phyloP scores from a whole-genome alignment of 37 sponge, comb jelly and placozoan genomes.

The Petrosia ficiformis region DNA sequence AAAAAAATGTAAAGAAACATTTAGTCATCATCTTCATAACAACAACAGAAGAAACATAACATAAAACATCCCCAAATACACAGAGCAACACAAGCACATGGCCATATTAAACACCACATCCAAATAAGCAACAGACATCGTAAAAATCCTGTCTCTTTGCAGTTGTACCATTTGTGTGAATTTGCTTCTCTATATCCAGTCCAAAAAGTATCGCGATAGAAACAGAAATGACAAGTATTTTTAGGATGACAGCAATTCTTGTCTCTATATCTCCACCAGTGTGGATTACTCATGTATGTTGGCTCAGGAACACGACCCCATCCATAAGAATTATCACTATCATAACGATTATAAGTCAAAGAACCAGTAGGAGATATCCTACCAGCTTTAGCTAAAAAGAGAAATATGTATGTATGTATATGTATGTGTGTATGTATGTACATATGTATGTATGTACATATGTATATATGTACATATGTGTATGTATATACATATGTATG shows the following conservation, averaged over 20 bases:
- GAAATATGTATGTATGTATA: no score
- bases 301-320: neutral
- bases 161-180: conserved; percentile 8
- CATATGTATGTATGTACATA: no score
- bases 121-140: neutral
- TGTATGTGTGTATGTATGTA: no score
- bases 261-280: conserved; percentile 15
- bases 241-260: conserved; percentile 11
- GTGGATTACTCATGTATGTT: neutral
- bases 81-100: neutral
- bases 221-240: conserved; percentile 20
- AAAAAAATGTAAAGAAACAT: neutral
- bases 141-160: conserved; percentile 3
- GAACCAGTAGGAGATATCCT: conserved; percentile 3
- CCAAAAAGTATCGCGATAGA: conserved; percentile 2
- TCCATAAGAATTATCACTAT: neutral
- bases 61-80: neutral
- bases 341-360: neutral
- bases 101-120: conserved; percentile 1
- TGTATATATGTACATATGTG: no score
- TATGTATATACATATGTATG: no score
- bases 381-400: conserved; percentile 13
- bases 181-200: neutral
- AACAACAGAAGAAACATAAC: conserved; percentile 5
- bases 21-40: conserved; percentile 11